Conservation (phyloP, 1,140 invertebrate species). For the Sinella curviseta region DNA sequence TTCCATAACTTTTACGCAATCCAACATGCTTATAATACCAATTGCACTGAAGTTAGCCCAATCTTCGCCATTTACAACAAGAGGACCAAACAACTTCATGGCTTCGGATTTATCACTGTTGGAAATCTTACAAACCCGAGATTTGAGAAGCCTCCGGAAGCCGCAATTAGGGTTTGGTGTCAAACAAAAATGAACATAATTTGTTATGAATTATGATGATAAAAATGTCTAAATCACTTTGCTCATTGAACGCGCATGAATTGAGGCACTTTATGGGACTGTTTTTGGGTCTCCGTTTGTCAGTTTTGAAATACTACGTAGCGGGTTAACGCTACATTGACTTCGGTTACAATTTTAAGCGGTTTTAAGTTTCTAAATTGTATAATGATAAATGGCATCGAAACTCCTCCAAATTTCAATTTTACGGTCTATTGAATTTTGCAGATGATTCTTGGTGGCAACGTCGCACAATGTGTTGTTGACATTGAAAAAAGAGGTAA, state of each 20-base stretch:
- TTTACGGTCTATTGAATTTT: background rate
- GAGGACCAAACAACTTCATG: background rate
- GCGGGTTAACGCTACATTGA: too few relatives aligned
- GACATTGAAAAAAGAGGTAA: background rate
- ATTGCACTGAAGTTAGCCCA: background rate
- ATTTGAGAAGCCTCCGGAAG: conserved; percentile 37
- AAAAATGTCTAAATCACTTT: too few relatives aligned
- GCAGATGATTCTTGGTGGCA: conserved; percentile 26
- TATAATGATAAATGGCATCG: too few relatives aligned
- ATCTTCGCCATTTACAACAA: background rate
- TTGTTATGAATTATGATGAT: too few relatives aligned
- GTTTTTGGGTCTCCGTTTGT: too few relatives aligned
- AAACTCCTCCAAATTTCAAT: too few relatives aligned
- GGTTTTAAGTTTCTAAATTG: too few relatives aligned
- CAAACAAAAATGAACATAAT: too few relatives aligned
- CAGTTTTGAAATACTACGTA: too few relatives aligned
- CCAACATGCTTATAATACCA: background rate
- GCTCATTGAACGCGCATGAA: too few relatives aligned
- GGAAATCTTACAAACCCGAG: background rate
- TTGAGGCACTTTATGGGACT: too few relatives aligned
- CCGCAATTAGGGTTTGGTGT: conserved; percentile 31
- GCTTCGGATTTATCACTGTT: conserved; percentile 24
- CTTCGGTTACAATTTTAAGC: too few relatives aligned
- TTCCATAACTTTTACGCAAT: background rate
- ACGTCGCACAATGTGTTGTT: conserved; percentile 21